These are phyloP conservation scores for Incurvaria masculella DNA, from an alignment of 2,888 invertebrate species.

Conservation along the genomic window DNA sequence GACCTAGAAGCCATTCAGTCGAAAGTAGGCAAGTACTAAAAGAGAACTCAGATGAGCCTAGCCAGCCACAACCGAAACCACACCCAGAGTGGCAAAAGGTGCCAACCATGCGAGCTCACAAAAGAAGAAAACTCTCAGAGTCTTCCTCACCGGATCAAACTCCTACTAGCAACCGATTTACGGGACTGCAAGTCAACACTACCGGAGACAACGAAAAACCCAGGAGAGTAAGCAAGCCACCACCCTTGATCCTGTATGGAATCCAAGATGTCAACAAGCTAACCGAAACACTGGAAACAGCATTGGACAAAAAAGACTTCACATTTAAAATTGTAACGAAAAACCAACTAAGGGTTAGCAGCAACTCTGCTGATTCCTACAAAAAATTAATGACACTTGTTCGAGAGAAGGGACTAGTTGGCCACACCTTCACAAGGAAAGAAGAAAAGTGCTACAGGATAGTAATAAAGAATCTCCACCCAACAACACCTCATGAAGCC, in stretches of 20 bases:
- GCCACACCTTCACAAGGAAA: constrained; percentile 11
- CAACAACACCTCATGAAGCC: constrained; percentile 2
- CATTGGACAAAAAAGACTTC: not conserved
- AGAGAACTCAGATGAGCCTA: too few species aligned
- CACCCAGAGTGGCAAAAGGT: too few species aligned
- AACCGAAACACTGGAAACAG: not conserved
- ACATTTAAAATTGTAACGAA: not conserved
- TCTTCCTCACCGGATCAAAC: not conserved
- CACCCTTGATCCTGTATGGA: constrained; percentile 27
- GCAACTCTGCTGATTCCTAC: constrained; percentile 1
- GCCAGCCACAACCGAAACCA: too few species aligned
- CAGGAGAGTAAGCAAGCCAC: constrained; percentile 4
- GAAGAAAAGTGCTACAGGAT: constrained; percentile 6
- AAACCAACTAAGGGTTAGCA: not conserved
- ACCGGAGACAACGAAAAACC: not conserved
- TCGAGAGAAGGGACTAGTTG: constrained; percentile 6
- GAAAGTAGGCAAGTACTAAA: too few species aligned
- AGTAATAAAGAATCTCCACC: constrained; percentile 11
- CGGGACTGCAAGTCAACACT: not conserved
- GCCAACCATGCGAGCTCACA: too few species aligned
- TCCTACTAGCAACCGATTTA: not conserved
- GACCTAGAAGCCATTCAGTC: too few species aligned
- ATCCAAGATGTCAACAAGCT: not conserved
- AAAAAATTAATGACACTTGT: constrained; percentile 4
- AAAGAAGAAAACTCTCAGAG: not conserved